A percentile compares a stretch with the other conserved stretches of the same genome.
Evolutionary conservation across 2,797 vertebrate species (phyloP).

Genomic region (Sphenopsis melanotis): DNA sequence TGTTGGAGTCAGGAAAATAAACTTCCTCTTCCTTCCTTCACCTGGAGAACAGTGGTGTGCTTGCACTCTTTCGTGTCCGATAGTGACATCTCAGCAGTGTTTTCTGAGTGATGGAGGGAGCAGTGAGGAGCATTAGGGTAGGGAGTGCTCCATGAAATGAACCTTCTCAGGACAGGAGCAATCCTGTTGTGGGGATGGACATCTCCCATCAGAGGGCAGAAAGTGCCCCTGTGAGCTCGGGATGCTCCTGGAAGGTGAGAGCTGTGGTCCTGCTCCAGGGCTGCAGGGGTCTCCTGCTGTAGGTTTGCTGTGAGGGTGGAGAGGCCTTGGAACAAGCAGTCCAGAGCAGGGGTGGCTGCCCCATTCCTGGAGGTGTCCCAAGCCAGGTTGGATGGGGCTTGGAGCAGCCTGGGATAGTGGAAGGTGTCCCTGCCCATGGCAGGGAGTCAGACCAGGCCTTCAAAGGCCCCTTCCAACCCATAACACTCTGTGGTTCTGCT

Average conservation of each 20-base stretch:
- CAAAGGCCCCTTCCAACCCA: neutral
- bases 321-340: neutral
- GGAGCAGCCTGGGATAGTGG: neutral
- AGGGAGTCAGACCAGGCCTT: no score
- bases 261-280: neutral
- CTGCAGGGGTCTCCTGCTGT: neutral
- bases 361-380: neutral
- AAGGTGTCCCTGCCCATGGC: neutral
- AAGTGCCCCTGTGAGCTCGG: accelerated
- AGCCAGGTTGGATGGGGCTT: accelerated
- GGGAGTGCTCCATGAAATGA: neutral
- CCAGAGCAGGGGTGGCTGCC: neutral
- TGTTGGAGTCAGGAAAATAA: no score
- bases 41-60: no score
- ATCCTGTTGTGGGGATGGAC: neutral
- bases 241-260: neutral
- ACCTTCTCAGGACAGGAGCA: neutral
- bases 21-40: no score
- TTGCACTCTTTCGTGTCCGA: no score
- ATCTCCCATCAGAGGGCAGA: neutral
- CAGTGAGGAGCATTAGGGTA: neutral
- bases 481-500: neutral
- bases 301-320: neutral
- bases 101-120: neutral
- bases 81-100: neutral